A percentile compares a stretch with the other conserved stretches of the same genome.
Conservation (phyloP, 2,113 vertebrate genomes). For the Petroica traversi region DNA sequence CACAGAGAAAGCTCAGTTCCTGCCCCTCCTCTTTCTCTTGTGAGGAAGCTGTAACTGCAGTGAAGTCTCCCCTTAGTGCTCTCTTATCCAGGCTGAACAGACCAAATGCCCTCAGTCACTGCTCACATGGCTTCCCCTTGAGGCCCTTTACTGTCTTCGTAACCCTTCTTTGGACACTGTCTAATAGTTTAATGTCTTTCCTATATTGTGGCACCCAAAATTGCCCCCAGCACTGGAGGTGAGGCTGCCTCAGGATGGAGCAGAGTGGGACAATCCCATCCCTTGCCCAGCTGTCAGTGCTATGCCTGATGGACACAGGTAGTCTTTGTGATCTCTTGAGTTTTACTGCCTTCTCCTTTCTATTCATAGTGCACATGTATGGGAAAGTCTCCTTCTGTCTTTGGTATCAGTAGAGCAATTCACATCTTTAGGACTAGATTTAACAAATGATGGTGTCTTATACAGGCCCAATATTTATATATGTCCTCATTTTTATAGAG, state of each 20-base stretch:
- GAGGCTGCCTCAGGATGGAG: not conserved
- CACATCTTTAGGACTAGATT: not conserved
- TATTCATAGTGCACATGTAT: not conserved
- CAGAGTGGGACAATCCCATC: not conserved
- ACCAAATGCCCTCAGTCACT: not conserved
- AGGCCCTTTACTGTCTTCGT: not conserved
- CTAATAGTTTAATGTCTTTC: not conserved
- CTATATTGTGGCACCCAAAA: too few species aligned
- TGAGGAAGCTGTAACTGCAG: not conserved
- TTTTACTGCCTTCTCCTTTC: not conserved
- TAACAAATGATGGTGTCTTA: not conserved
- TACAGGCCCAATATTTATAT: not conserved
- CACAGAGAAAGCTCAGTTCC: not conserved
- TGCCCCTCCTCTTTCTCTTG: not conserved
- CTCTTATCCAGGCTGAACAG: not conserved
- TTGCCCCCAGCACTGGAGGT: not conserved
- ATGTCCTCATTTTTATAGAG: not conserved
- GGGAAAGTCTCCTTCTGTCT: not conserved
- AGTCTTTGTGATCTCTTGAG: not conserved
- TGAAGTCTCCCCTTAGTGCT: not conserved
- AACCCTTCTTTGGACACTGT: not conserved
- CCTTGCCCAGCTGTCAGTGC: rapidly evolving
- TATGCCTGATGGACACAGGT: not conserved
- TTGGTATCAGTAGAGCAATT: not conserved
- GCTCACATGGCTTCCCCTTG: not conserved